Base-by-base conservation (phyloP, 2,797 vertebrate species). In the Ambastaia sidthimunki region DNA sequence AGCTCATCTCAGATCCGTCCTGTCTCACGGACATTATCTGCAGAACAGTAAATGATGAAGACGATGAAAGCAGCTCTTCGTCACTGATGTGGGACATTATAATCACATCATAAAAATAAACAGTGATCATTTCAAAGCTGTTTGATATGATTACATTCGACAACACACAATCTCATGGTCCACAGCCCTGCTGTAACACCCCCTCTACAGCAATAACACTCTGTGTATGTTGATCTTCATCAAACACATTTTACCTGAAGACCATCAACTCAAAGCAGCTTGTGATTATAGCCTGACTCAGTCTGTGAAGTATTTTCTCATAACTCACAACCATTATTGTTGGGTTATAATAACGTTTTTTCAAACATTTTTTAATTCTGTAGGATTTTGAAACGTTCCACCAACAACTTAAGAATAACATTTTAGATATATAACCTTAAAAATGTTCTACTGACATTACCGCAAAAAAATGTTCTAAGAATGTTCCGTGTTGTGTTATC, bases 81-180 rank as follows among this genome's bases (percentile, higher is more conserved):
- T 70, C 66, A 60, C 13, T 7, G 28, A 78, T 37, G 12, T 44
- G 16, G 75, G 23, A 41, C 34, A 73, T 31, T 9, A 44, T 73
- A 47, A 60, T 48, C 37, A 77, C 11, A 69, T 25, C 54, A 41
- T 47, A 44, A 31, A 11, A 60, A 60, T 31, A 71, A 70, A 60
- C 25, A 44, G 34, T 19, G 60, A 72, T 72, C 48, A 73, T 79
- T 65, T 66, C 1, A 66, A 57, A 66, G 69, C 48, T 3, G 44
- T 73, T 31, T 28, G 69, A 55, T 28, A 52, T 63, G 18, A 62
- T 62, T 50, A 71, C 50, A 73, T 55, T 18, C 18, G 55, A 50
- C 19, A 66, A 66, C 18, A 80, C 60, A 79, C 78, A 80, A 80
- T 80, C 34, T 48, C 70, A 73, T 28, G 77, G 47, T 73, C 66